phyloP scores from a whole-genome alignment of 2,797 vertebrate genomes.

The Acrossocheilus wenchowensis region DNA sequence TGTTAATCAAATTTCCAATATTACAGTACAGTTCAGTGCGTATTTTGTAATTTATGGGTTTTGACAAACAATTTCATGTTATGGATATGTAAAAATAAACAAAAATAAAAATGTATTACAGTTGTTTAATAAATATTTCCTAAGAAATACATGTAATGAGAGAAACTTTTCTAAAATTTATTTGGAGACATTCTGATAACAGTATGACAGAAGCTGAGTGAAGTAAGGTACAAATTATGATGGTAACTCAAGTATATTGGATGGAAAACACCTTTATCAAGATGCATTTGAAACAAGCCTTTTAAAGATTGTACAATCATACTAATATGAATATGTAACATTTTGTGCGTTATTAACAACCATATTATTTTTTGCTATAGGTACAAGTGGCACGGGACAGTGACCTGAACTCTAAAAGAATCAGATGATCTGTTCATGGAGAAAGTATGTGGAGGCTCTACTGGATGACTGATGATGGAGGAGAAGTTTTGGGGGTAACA shows the following conservation, averaged over 20 bases:
- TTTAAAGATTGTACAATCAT: conserved; percentile 68
- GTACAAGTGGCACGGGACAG: conserved; percentile 53
- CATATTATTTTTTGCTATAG: conserved; percentile 61
- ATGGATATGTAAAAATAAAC: background rate
- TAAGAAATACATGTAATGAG: conserved; percentile 35
- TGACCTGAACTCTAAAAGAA: conserved; percentile 66
- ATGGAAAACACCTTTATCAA: conserved; percentile 56
- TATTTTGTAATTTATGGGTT: conserved; percentile 1
- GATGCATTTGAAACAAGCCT: conserved; percentile 35
- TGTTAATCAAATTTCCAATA: background rate
- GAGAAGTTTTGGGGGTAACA: conserved; percentile 57
- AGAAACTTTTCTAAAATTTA: conserved; percentile 8
- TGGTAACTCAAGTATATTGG: conserved; percentile 52
- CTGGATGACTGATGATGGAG: conserved; percentile 58
- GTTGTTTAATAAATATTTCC: conserved; percentile 40
- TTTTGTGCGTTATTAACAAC: conserved; percentile 69
- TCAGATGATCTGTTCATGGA: conserved; percentile 58
- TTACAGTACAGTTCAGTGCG: conserved; percentile 4
- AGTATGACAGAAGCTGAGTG: conserved; percentile 45
- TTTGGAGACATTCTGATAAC: conserved; percentile 52
- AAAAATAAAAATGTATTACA: background rate
- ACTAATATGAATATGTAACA: conserved; percentile 49
- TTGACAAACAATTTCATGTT: background rate
- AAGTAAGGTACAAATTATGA: conserved; percentile 62
- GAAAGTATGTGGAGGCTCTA: conserved; percentile 51